phyloP scores from a whole-genome alignment of 2,888 invertebrate genomes.

The Troglohyphantes excavatus region DNA sequence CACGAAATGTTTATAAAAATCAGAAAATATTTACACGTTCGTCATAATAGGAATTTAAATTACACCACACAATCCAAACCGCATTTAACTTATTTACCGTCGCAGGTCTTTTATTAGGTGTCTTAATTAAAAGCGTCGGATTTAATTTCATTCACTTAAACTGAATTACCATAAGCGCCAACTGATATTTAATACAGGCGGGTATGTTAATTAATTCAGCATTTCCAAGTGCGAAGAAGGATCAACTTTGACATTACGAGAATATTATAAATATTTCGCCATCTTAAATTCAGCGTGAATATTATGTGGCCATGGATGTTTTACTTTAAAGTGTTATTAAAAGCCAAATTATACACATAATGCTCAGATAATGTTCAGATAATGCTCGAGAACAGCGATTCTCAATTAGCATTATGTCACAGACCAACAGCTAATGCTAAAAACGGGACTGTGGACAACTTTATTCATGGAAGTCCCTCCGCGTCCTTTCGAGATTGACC shows the following conservation, averaged over 20 bases:
- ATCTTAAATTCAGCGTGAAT: too few species aligned
- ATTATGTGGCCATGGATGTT: too few species aligned
- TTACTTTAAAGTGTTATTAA: too few species aligned
- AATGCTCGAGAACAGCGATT: too few species aligned
- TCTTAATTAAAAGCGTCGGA: slow-evolving; percentile 32
- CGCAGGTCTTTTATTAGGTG: slow-evolving; percentile 21
- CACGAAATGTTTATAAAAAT: too few species aligned
- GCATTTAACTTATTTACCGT: not conserved
- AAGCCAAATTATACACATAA: too few species aligned
- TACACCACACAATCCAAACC: not conserved
- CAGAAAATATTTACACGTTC: not conserved
- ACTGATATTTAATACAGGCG: not conserved
- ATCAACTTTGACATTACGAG: not conserved
- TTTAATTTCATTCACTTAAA: slow-evolving; percentile 49
- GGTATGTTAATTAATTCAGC: slow-evolving; percentile 34
- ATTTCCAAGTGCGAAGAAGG: not conserved
- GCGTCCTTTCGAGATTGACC: too few species aligned
- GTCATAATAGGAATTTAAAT: slow-evolving; percentile 3
- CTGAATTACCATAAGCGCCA: slow-evolving; percentile 21
- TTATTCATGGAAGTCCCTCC: too few species aligned
- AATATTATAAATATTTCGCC: not conserved
- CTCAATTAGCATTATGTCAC: too few species aligned
- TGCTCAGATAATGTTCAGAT: too few species aligned
- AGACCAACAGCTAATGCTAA: too few species aligned
- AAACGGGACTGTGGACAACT: too few species aligned